Evolutionary conservation across 2,113 vertebrate genomes (phyloP).

Genomic region (Drymodes brunneopygia): DNA sequence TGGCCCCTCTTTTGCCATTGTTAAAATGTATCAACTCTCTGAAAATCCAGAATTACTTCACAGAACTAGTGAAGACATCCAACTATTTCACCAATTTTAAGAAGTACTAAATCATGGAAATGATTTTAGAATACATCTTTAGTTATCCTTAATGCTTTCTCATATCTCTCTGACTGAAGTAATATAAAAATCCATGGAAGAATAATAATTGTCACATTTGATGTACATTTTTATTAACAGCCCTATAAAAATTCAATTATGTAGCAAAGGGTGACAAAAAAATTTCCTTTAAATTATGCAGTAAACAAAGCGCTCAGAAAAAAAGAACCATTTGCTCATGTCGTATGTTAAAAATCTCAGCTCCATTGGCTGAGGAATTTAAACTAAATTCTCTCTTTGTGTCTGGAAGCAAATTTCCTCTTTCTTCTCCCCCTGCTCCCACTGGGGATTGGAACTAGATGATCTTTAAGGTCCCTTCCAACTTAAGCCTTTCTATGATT

Average conservation of each 20-base stretch:
- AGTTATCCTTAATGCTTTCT: constrained; percentile 3
- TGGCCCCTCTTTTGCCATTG: not conserved
- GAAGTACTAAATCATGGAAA: not conserved
- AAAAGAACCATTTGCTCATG: not conserved
- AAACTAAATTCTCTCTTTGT: not conserved
- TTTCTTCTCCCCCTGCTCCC: not conserved
- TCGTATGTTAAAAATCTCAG: not conserved
- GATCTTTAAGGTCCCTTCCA: not conserved
- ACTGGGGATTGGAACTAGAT: not conserved
- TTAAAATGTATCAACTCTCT: not conserved
- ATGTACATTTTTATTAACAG: constrained; percentile 52
- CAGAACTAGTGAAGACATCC: not conserved
- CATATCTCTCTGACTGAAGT: constrained; percentile 24
- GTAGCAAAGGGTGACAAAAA: constrained; percentile 30
- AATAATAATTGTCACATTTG: constrained; percentile 49
- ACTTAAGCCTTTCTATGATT: not conserved
- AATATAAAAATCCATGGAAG: constrained; percentile 40
- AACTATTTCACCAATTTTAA: constrained; percentile 5
- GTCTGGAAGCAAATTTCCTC: not conserved
- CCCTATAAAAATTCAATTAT: constrained; percentile 61
- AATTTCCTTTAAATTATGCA: constrained; percentile 51
- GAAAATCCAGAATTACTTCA: not conserved
- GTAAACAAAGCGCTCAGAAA: constrained; percentile 25
- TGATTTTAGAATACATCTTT: not conserved
- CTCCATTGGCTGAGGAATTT: not conserved